Conservation (phyloP, 2,888 invertebrate species). For the Pilophorus perplexus region DNA sequence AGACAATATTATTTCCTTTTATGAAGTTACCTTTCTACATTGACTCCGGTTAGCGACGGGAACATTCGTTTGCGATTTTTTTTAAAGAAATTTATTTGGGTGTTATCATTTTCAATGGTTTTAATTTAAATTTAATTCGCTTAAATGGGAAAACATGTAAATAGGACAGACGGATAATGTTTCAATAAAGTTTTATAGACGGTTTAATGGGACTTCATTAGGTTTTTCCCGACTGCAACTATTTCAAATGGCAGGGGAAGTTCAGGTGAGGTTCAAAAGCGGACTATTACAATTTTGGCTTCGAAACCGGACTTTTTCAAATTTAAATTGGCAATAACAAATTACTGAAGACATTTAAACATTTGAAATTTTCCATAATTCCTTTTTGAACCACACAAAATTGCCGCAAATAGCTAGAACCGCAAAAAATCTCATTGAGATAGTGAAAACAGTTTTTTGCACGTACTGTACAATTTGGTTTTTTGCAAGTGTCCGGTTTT, state of each 20-base stretch:
- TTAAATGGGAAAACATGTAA: not conserved
- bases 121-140: no score
- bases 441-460: not conserved
- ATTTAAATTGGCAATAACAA: not conserved
- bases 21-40: no score
- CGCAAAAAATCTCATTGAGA: not conserved
- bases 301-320: not conserved
- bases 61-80: no score
- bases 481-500: not conserved
- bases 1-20: no score
- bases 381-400: not conserved
- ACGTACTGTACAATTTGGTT: not conserved
- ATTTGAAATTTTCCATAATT: not conserved
- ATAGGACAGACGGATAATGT: not conserved
- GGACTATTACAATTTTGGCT: not conserved
- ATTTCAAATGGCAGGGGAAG: not conserved
- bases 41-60: no score
- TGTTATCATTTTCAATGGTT: no score
- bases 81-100: no score
- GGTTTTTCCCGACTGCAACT: not conserved
- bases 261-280: not conserved
- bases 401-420: not conserved
- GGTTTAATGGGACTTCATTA: not conserved
- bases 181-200: not conserved
- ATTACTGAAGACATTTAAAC: not conserved